Evolutionary conservation across 2,113 vertebrate species (phyloP), one percentile per base, ranked within the genome.

Genomic region (Athene cunicularia): DNA sequence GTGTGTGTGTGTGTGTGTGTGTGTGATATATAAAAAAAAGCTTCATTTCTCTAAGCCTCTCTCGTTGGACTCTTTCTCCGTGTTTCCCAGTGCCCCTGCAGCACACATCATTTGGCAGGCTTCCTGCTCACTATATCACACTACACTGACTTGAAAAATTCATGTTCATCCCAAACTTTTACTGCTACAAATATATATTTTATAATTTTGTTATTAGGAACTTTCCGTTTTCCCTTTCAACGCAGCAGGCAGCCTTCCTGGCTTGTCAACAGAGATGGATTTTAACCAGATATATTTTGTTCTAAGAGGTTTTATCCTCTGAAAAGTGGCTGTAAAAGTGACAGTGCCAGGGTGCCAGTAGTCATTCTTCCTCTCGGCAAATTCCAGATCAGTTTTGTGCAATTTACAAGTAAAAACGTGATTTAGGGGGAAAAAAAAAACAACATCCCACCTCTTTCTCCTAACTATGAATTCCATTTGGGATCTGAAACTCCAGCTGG

Each of bases 151-250:
- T 96, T 98, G 97, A 98, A 98, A 98, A 98, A 98, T 98, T 97
- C 97, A 97, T 98, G 98, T 94, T 93, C 80, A 30, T 79, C 89
- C 77, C 93, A 19, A 37, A 33, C 33, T 94, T 96, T 95, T 91
- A 95, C 90, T 13, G 53, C 83, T 56, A 47, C 80, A 92, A 93
- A 98, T 98, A 93, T 98, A 98, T 98, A 97, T 98, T 98, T 98
- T 97, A 98, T 98, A 97, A 97, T 98, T 97, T 84, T 79, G 88
- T 98, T 97, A 98, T 97, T 97, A 97, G 97, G 94, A 96, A 71
- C 92, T 95, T 93, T 97, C 72, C 58, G 26, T 85, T 96, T 96
- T 92, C 91, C 88, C 72, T 96, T 90, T 81, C 26, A 47, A 53
- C 96, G 6, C 98, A 97, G 98, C 98, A 84, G 98, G 98, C 95